A percentile compares a stretch with the other conserved stretches of the same genome.
These are phyloP conservation scores for Apodemus agrarius DNA, from an alignment of 2,797 vertebrate species.

Conservation along the genomic window DNA sequence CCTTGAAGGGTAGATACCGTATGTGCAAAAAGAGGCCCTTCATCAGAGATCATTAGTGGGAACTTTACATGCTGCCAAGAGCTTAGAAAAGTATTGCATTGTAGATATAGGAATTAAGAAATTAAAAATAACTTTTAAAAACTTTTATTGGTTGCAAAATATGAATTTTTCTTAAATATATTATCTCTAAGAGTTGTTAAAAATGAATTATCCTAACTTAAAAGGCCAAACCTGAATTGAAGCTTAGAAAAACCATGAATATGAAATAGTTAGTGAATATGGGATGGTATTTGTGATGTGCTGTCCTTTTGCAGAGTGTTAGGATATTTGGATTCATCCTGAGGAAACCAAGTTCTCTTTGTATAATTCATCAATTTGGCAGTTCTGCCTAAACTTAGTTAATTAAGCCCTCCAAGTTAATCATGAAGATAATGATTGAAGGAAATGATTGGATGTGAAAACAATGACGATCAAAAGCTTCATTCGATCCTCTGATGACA, in stretches of 20 bases:
- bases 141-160: slow-evolving; percentile 83
- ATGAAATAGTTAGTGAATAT: slow-evolving; percentile 53
- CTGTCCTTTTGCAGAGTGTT: slow-evolving; percentile 73
- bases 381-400: slow-evolving; percentile 81
- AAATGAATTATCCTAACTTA: slow-evolving; percentile 78
- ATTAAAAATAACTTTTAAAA: slow-evolving; percentile 74
- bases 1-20: slow-evolving; percentile 83
- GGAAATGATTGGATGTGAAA: slow-evolving; percentile 77
- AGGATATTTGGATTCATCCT: slow-evolving; percentile 79
- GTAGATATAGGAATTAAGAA: slow-evolving; percentile 79
- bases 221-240: slow-evolving; percentile 83
- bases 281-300: slow-evolving; percentile 42
- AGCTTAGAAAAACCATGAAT: slow-evolving; percentile 78
- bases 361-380: slow-evolving; percentile 84
- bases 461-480: slow-evolving; percentile 82
- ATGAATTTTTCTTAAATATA: slow-evolving; percentile 78
- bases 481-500: slow-evolving; percentile 77
- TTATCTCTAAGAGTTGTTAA: slow-evolving; percentile 78
- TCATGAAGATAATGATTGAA: slow-evolving; percentile 78
- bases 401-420: slow-evolving; percentile 80
- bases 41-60: slow-evolving; percentile 86
- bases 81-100: slow-evolving; percentile 81
- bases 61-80: slow-evolving; percentile 80
- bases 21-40: slow-evolving; percentile 85
- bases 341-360: slow-evolving; percentile 81